These are phyloP conservation scores for Pristionchus fissidentatus DNA, from an alignment of 2,888 invertebrate genomes.

Conservation along the genomic window DNA sequence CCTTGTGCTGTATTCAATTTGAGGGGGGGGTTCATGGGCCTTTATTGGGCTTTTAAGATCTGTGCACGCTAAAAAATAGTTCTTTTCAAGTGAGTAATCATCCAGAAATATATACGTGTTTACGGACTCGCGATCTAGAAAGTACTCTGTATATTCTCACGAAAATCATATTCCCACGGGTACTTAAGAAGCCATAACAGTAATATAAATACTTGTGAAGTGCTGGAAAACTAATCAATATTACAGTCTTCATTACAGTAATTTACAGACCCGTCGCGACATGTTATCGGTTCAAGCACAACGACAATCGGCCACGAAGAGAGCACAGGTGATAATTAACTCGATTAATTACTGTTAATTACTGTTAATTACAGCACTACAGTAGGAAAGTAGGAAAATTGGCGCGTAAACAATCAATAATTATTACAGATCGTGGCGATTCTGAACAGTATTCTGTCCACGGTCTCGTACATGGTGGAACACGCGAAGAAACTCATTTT, in stretches of 20 bases:
- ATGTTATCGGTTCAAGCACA: slow-evolving; percentile 32
- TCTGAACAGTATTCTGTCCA: slow-evolving; percentile 59
- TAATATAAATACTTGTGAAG: too few relatives aligned
- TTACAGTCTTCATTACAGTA: background rate
- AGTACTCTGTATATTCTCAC: too few relatives aligned
- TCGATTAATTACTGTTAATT: background rate
- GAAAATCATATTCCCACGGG: too few relatives aligned
- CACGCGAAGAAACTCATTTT: slow-evolving; percentile 89
- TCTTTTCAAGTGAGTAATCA: too few relatives aligned
- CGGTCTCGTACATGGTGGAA: slow-evolving; percentile 86
- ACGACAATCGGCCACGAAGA: slow-evolving; percentile 34
- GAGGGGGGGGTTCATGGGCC: too few relatives aligned
- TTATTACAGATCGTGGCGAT: slow-evolving; percentile 33
- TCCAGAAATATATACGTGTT: too few relatives aligned
- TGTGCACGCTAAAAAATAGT: too few relatives aligned
- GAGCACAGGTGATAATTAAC: slow-evolving; percentile 37
- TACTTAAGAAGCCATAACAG: too few relatives aligned
- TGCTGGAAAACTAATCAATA: background rate
- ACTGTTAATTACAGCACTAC: background rate
- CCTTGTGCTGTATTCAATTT: too few relatives aligned
- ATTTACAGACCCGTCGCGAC: slow-evolving; percentile 40
- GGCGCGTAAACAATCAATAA: background rate
- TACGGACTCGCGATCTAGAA: too few relatives aligned
- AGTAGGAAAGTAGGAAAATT: too few relatives aligned
- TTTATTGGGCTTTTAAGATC: too few relatives aligned